Conservation (phyloP, 2,113 vertebrate genomes). For the Brachirus orientalis region DNA sequence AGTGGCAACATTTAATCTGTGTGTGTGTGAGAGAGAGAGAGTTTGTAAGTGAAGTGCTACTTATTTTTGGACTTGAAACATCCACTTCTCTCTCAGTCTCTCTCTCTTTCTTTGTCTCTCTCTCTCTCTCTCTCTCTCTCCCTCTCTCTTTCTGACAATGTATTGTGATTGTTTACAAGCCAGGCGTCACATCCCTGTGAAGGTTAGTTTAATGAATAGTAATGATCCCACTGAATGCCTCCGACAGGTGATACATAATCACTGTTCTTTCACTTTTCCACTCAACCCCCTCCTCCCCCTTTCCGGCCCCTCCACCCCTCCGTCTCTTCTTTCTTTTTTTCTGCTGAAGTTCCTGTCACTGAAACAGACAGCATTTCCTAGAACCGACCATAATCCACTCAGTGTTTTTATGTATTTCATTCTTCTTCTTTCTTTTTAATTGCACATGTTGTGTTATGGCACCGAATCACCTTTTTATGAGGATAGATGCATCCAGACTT, state of each 20-base stretch:
- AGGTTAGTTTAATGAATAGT: slow-evolving; percentile 98
- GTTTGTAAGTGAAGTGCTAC: slow-evolving; percentile 51
- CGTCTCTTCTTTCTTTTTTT: slow-evolving; percentile 8
- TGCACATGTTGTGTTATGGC: slow-evolving; percentile 34
- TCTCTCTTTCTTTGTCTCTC: not conserved
- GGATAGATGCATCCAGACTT: slow-evolving; percentile 63
- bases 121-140: slow-evolving; percentile 41
- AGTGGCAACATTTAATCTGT: not conserved
- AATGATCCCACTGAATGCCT: slow-evolving; percentile 85
- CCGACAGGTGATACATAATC: slow-evolving; percentile 84
- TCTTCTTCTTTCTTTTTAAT: slow-evolving; percentile 52
- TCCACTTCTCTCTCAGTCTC: slow-evolving; percentile 50
- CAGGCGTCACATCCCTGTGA: slow-evolving; percentile 88
- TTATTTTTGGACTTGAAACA: slow-evolving; percentile 83
- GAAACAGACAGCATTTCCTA: slow-evolving; percentile 70
- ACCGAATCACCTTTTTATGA: slow-evolving; percentile 71
- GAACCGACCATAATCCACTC: slow-evolving; percentile 74
- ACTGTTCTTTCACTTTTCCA: slow-evolving; percentile 77
- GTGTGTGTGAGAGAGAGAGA: slow-evolving; percentile 18
- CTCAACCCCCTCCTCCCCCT: slow-evolving; percentile 37
- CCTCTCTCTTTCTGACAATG: slow-evolving; percentile 79
- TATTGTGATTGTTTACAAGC: slow-evolving; percentile 93
- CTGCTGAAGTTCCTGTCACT: slow-evolving; percentile 68
- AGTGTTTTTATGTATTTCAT: slow-evolving; percentile 30
- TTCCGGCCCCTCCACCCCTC: slow-evolving; percentile 12